Evolutionary conservation across 2,888 invertebrate species (phyloP).

Genomic region (Pseudococcus jackbeardsleyi): DNA sequence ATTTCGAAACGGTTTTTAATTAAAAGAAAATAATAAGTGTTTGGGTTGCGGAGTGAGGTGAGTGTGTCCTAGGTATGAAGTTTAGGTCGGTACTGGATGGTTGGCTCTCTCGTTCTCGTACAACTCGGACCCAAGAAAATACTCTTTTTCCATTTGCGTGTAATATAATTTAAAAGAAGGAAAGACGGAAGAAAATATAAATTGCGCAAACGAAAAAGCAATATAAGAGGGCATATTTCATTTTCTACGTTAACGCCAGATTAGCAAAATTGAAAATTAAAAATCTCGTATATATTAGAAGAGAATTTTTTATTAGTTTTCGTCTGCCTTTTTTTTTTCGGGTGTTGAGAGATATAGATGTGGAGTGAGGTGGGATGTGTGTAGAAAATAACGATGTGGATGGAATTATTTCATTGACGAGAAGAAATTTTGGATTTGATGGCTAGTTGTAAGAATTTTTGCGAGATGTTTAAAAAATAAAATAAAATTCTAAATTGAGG

Average conservation of each 20-base stretch:
- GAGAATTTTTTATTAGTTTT: conserved; percentile 36
- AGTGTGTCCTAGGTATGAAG: conserved; percentile 40
- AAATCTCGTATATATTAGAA: conserved; percentile 56
- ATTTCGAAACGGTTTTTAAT: conserved; percentile 62
- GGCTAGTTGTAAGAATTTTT: too few species aligned
- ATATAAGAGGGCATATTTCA: conserved; percentile 65
- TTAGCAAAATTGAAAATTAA: conserved; percentile 64
- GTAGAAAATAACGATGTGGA: too few species aligned
- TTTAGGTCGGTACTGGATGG: conserved; percentile 14
- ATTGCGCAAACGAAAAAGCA: conserved; percentile 65
- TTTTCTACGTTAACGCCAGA: conserved; percentile 64
- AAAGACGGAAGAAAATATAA: conserved; percentile 65
- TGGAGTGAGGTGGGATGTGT: not conserved
- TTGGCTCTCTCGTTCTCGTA: conserved; percentile 1
- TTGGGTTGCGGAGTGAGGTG: not conserved
- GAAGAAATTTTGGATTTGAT: too few species aligned
- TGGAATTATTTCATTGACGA: too few species aligned
- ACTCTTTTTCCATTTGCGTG: conserved; percentile 59
- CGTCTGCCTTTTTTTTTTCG: not conserved
- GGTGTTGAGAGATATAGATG: not conserved
- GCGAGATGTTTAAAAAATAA: too few species aligned
- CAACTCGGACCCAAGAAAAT: conserved; percentile 58
- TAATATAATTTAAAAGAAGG: conserved; percentile 63
- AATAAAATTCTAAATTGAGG: too few species aligned
- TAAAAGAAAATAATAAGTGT: conserved; percentile 63